Base-by-base conservation (phyloP, 1,140 invertebrate species). In the Zeugodacus cucurbitae region DNA sequence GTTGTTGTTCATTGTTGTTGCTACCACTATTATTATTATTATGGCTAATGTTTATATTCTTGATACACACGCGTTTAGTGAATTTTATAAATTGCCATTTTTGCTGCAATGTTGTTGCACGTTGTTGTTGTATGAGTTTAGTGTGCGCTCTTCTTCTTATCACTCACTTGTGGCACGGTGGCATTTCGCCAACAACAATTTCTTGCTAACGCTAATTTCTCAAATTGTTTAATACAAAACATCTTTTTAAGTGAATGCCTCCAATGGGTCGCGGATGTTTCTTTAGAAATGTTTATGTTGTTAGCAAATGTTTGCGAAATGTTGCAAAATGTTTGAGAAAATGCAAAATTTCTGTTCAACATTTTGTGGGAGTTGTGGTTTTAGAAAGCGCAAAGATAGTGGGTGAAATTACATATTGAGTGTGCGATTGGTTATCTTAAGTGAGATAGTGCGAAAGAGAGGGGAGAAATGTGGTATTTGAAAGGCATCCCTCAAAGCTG, bases 51-150 rank as follows among this genome's bases (percentile, higher is more conserved):
- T 54, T 20, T 54, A 54, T 54, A 17, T 54, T 37, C 67, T 74
- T 32, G 7, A 74, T 74, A 22, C 34, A 74, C 67, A 74, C 20
- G 67, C 67, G 41, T 74, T 41, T 37, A 74, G 67, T 74, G 32
- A 74, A 74, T 74, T 74, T 74, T 74, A 74, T 37, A 74, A 74
- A 74, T 74, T 74, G 67, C 32, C 41, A 22, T 37, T 70, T 20
- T 34, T 34, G 29, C 14, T 67, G n/a, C 34, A 14, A 7, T 34
- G 3, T 29, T 64, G 62, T 32, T 67, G 64, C 26, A n/a, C n/a
- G n/a, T n/a, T n/a, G n/a, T n/a, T n/a, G n/a, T n/a, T n/a, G n/a
- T n/a, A n/a, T n/a, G n/a, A n/a, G n/a, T 67, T 67, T 29, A 14
- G 14, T 74, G 17, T 3, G 3, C 67, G 29, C 32, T 74, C 32